These are phyloP conservation scores for Epiperipatus broadwayi DNA, from an alignment of 2,888 invertebrate species.

Conservation along the genomic window DNA sequence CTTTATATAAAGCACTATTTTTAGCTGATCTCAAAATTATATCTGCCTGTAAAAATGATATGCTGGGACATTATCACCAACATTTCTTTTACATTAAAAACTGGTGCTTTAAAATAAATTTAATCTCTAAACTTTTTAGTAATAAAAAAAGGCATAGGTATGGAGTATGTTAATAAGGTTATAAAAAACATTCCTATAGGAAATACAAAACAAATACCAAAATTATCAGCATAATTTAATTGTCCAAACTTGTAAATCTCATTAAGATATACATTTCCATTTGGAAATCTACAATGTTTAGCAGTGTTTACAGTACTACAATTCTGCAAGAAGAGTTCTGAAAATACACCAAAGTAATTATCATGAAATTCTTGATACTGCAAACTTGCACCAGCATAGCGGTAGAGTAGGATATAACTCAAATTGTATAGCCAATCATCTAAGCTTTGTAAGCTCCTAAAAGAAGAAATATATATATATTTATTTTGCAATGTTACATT, in stretches of 20 bases:
- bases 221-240: slow-evolving; percentile 33
- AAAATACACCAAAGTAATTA: slow-evolving; percentile 18
- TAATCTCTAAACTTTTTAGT: slow-evolving; percentile 68
- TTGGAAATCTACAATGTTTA: too few relatives aligned
- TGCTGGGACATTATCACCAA: too few relatives aligned
- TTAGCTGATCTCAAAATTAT: too few relatives aligned
- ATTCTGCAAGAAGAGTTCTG: too few relatives aligned
- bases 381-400: slow-evolving; percentile 55
- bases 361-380: slow-evolving; percentile 45
- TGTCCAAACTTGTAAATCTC: too few relatives aligned
- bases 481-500: too few relatives aligned
- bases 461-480: background rate
- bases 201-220: slow-evolving; percentile 61
- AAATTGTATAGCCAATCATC: slow-evolving; percentile 63
- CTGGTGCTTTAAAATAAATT: slow-evolving; percentile 18
- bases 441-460: slow-evolving; percentile 51
- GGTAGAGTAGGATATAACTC: slow-evolving; percentile 54
- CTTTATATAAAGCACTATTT: too few relatives aligned
- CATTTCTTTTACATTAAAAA: too few relatives aligned
- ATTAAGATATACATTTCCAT: too few relatives aligned
- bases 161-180: slow-evolving; percentile 61
- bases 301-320: too few relatives aligned
- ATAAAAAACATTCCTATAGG: slow-evolving; percentile 57
- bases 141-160: slow-evolving; percentile 62
- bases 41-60: too few relatives aligned